These are phyloP conservation scores for Phrynosoma platyrhinos DNA, from an alignment of 2,113 vertebrate species.

Conservation along the genomic window DNA sequence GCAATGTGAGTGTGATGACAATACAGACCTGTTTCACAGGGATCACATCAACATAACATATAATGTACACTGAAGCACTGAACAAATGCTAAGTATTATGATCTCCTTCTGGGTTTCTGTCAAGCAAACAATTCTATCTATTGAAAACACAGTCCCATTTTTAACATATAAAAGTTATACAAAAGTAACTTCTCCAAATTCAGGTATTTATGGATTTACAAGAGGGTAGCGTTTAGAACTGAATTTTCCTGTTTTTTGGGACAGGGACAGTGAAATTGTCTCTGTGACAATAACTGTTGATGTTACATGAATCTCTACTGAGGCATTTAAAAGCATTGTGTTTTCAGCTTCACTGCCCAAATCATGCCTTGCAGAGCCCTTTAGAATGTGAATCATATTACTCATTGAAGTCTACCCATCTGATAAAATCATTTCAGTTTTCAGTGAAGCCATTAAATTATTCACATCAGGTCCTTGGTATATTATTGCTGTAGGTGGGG, in stretches of 20 bases:
- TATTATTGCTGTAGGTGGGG: not conserved
- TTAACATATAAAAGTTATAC: too few species aligned
- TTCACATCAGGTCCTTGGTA: not conserved
- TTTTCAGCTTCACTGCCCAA: not conserved
- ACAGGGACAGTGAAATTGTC: too few species aligned
- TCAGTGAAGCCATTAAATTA: not conserved
- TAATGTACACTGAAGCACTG: not conserved
- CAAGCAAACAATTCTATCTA: not conserved
- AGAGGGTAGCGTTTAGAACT: not conserved
- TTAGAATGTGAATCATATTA: conserved; percentile 14
- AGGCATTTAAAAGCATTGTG: not conserved
- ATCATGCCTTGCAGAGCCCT: accelerated
- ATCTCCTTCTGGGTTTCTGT: not conserved
- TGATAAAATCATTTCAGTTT: accelerated
- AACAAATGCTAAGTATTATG: conserved; percentile 1
- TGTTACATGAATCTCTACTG: not conserved
- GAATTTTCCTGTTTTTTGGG: not conserved
- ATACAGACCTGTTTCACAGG: not conserved
- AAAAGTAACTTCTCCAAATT: too few species aligned
- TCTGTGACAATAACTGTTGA: not conserved
- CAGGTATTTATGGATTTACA: not conserved
- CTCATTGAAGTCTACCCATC: conserved; percentile 15
- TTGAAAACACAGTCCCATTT: not conserved
- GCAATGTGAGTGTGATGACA: not conserved
- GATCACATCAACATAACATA: not conserved